Evolutionary conservation across 2,888 invertebrate species (phyloP).

Genomic region (Nephrotoma appendiculata): DNA sequence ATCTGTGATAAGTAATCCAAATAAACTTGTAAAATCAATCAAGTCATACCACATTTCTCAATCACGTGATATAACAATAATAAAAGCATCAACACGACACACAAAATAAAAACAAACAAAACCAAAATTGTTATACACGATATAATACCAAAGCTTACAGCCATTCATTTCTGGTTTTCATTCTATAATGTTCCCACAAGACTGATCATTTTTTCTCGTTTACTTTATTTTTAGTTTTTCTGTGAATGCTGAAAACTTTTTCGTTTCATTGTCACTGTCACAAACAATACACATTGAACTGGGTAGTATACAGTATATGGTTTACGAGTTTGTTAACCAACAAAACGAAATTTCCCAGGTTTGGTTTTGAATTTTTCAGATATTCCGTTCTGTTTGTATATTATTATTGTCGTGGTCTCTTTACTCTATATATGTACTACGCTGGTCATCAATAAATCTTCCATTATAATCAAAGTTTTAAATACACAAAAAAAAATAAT

Average conservation of each 20-base stretch:
- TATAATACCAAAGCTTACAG: neutral
- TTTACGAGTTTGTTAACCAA: neutral
- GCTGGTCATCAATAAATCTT: neutral
- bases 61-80: neutral
- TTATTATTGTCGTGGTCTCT: neutral
- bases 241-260: neutral
- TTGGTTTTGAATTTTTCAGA: neutral
- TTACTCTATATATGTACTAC: neutral
- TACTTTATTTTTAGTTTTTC: neutral
- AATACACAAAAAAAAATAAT: neutral
- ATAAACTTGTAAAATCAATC: neutral
- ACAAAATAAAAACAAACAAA: neutral
- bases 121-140: neutral
- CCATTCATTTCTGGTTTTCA: neutral
- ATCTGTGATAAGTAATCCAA: too few species aligned
- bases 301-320: neutral
- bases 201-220: neutral
- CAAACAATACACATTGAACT: neutral
- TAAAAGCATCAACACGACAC: neutral
- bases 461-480: neutral
- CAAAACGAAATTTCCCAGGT: neutral
- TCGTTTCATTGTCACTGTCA: neutral
- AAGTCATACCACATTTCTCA: neutral
- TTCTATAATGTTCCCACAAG: neutral
- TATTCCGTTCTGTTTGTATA: neutral